A percentile compares a stretch with the other conserved stretches of the same genome.
phyloP scores from a whole-genome alignment of 2,888 invertebrate genomes.

The Heliconius hortense region DNA sequence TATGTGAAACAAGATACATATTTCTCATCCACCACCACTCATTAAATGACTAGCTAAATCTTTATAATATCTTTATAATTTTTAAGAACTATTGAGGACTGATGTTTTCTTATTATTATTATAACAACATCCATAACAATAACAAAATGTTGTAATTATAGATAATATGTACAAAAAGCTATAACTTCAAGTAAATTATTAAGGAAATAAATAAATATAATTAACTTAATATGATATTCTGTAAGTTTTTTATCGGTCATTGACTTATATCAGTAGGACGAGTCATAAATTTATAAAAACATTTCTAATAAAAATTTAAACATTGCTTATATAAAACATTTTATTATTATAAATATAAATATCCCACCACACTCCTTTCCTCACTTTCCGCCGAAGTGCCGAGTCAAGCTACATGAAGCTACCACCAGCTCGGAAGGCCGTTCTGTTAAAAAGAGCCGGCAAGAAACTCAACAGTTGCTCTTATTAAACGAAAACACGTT shows the following conservation, averaged over 20 bases:
- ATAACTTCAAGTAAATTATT: not conserved
- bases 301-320: not conserved
- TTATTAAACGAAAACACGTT: too few relatives aligned
- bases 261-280: not conserved
- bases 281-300: not conserved
- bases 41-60: too few relatives aligned
- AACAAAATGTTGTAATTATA: not conserved
- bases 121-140: not conserved
- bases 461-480: too few relatives aligned
- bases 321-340: not conserved
- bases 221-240: not conserved
- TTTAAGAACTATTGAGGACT: not conserved
- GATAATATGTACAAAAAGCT: not conserved
- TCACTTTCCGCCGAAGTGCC: too few relatives aligned
- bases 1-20: too few relatives aligned
- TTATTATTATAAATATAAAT: not conserved
- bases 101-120: not conserved
- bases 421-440: too few relatives aligned
- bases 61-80: not conserved
- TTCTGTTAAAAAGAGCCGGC: too few relatives aligned
- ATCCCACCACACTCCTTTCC: too few relatives aligned
- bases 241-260: not conserved
- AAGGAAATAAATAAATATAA: not conserved
- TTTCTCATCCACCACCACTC: too few relatives aligned
- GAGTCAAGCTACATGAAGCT: too few relatives aligned